Evolutionary conservation across 2,113 vertebrate genomes (phyloP).

Genomic region (Spilogale gracilis): DNA sequence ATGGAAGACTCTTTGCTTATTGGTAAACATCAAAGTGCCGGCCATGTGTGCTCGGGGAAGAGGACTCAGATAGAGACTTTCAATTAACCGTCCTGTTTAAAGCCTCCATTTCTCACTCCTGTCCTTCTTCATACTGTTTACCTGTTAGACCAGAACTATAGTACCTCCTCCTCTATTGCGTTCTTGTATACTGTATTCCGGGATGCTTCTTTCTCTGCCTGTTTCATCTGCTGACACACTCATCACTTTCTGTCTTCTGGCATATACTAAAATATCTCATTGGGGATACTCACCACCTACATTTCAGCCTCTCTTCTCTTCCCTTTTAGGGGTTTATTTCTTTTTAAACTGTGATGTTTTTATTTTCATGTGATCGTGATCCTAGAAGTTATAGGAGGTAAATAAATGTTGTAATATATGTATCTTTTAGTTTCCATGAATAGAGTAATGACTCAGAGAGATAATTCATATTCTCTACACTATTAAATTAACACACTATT

Average conservation of each 20-base stretch:
- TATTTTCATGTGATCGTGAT: constrained; percentile 17
- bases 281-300: not conserved
- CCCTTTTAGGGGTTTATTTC: not conserved
- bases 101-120: not conserved
- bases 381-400: not conserved
- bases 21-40: not conserved
- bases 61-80: not conserved
- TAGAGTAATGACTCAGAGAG: not conserved
- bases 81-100: not conserved
- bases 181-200: not conserved
- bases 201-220: not conserved
- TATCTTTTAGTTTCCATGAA: not conserved
- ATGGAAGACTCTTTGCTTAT: not conserved
- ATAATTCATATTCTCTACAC: constrained; percentile 16
- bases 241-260: not conserved
- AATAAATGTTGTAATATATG: not conserved
- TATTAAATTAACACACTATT: not conserved
- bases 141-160: not conserved
- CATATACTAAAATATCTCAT: not conserved
- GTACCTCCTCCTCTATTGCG: not conserved
- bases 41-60: not conserved
- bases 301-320: not conserved
- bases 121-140: not conserved
- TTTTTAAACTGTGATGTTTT: not conserved
- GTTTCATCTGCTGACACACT: not conserved